Evolutionary conservation across 1,140 invertebrate genomes (phyloP).

Genomic region (Alviniconcha marisindica): DNA sequence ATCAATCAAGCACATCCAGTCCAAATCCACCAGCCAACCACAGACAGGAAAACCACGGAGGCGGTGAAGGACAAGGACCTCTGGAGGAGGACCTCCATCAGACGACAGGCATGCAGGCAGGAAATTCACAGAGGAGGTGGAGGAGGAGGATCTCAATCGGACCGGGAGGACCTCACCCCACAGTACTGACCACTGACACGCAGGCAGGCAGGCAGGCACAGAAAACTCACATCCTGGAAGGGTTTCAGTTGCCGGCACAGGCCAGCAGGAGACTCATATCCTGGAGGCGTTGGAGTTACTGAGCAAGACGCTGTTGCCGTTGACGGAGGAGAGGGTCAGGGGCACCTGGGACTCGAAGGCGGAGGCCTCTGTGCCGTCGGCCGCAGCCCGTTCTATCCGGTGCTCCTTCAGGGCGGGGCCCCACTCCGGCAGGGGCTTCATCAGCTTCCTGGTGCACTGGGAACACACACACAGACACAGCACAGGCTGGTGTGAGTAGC

Average conservation of each 20-base stretch:
- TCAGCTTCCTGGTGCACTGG: conserved; percentile 58
- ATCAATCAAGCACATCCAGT: too few relatives aligned
- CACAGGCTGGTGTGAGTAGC: neutral
- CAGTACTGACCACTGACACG: too few relatives aligned
- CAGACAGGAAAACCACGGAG: too few relatives aligned
- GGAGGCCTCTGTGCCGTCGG: conserved; percentile 25
- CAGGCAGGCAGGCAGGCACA: too few relatives aligned
- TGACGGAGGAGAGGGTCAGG: conserved; percentile 33
- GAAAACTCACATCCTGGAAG: neutral
- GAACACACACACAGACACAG: neutral
- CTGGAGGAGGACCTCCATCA: too few relatives aligned
- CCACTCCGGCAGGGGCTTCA: conserved; percentile 63
- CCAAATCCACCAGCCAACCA: too few relatives aligned
- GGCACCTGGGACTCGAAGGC: conserved; percentile 52
- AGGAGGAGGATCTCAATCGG: too few relatives aligned
- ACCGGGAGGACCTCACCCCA: too few relatives aligned
- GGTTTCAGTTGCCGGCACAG: too few relatives aligned
- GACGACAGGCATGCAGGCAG: too few relatives aligned
- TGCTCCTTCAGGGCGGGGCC: conserved; percentile 67
- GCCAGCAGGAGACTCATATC: neutral
- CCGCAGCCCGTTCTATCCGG: conserved; percentile 35
- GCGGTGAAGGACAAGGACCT: too few relatives aligned
- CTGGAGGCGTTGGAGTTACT: neutral
- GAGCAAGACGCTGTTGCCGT: neutral
- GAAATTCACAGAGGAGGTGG: too few relatives aligned